Evolutionary conservation across 2,888 invertebrate genomes (phyloP), one percentile per base, ranked within the genome.

Genomic region (Andricus quercusramuli): DNA sequence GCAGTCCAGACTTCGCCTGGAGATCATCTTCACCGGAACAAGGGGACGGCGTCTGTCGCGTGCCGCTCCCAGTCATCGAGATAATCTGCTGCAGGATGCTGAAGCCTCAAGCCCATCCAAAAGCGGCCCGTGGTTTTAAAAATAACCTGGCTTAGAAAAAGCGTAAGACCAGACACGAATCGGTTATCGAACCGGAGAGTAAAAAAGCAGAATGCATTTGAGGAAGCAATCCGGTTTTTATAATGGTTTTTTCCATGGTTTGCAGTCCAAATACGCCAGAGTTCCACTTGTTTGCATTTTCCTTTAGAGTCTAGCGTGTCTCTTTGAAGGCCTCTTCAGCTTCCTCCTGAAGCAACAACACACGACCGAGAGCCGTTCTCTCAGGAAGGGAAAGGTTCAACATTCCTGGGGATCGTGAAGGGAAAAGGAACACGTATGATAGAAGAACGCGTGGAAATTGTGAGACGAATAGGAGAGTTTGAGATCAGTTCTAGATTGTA

Each of bases 21-120:
- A 47, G 51, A 47, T 70, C 47, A 29, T 56, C 51, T 74, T 51
- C 47, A 74, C 20, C 32, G 56, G 84, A 80, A 82, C 81, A 82
- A 83, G 80, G 67, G 82, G 83, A 78, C 78, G 80, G 82, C 82
- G 82, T 79, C 80, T 83, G 83, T 84, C 85, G 83, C 83, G 84
- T 85, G 85, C 84, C 82, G 79, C 79, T 78, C 80, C 70, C 79
- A 80, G 83, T 84, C 84, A 84, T 83, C 82, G 82, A 83, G 80
- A 83, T 81, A 82, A 78, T 37, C 79, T 74, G 79, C 77, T 80
- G 29, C 25, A 64, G 64, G 64, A 64, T 64, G 64, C 15, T 64
- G 25, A 64, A 22, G 29, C 64, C 17, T 64, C 17, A 13, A 62
- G n/a, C 15, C 25, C 15, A 64, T 25, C 25, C 29, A 17, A 64